These are phyloP conservation scores for Pristionchus maxplancki DNA, from an alignment of 2,888 invertebrate species.

Conservation along the genomic window DNA sequence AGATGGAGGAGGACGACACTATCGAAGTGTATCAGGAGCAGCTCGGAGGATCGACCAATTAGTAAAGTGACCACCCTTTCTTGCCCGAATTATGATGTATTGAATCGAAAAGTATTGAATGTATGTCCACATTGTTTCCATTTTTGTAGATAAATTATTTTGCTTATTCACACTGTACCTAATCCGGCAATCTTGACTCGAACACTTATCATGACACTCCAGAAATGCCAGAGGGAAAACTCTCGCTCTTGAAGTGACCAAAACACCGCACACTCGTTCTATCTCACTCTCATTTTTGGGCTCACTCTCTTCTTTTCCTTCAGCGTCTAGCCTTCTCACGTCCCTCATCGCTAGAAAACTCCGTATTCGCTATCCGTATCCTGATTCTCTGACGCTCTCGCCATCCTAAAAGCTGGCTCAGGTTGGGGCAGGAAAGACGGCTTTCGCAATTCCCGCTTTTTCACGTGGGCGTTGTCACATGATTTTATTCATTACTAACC, in stretches of 20 bases:
- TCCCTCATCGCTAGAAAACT: neutral
- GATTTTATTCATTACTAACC: no score
- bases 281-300: no score
- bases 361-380: neutral
- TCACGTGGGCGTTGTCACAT: no score
- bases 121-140: neutral
- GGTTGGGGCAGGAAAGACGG: neutral
- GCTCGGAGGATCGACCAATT: conserved; percentile 62
- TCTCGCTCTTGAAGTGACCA: no score
- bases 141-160: neutral
- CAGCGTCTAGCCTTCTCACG: no score
- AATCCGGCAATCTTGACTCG: neutral
- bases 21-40: conserved; percentile 81
- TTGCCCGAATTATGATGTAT: neutral
- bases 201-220: no score
- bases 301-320: neutral
- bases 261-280: no score
- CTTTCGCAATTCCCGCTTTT: neutral
- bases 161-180: neutral
- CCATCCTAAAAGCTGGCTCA: neutral
- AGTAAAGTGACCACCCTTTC: no score
- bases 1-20: conserved; percentile 86
- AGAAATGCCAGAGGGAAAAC: no score
- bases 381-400: neutral
- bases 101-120: neutral